A percentile compares a stretch with the other conserved stretches of the same genome.
Conservation (phyloP, 2,113 vertebrate species). For the Sciurus niger region DNA sequence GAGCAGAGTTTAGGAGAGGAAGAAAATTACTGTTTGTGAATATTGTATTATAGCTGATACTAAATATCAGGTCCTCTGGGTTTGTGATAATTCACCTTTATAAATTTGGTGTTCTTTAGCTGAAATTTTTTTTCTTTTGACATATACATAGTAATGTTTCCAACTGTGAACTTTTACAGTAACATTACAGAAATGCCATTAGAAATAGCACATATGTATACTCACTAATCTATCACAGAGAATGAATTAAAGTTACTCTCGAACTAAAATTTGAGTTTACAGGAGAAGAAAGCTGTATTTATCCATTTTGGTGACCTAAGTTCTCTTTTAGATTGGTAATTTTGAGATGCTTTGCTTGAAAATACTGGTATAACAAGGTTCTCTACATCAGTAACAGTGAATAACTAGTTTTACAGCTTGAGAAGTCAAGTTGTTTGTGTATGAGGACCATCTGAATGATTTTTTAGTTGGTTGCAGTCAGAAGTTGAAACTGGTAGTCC, state of each 20-base stretch:
- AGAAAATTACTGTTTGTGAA: not conserved
- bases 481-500: not conserved
- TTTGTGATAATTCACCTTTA: slow-evolving; percentile 1
- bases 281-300: not conserved
- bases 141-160: not conserved
- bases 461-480: not conserved
- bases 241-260: slow-evolving; percentile 5
- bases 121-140: not conserved
- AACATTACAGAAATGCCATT: not conserved
- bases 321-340: not conserved
- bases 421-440: not conserved
- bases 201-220: not conserved
- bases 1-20: not conserved
- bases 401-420: slow-evolving; percentile 8
- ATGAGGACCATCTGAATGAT: not conserved
- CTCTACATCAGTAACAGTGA: not conserved
- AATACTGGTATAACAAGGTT: not conserved
- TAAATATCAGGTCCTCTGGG: not conserved
- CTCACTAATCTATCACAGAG: no score
- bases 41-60: slow-evolving; percentile 39
- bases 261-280: not conserved
- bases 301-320: not conserved
- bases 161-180: not conserved
- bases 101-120: slow-evolving; percentile 44
- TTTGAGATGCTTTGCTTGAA: not conserved